phyloP scores from a whole-genome alignment of 2,888 invertebrate genomes.

The Torymus aiolomorphi region DNA sequence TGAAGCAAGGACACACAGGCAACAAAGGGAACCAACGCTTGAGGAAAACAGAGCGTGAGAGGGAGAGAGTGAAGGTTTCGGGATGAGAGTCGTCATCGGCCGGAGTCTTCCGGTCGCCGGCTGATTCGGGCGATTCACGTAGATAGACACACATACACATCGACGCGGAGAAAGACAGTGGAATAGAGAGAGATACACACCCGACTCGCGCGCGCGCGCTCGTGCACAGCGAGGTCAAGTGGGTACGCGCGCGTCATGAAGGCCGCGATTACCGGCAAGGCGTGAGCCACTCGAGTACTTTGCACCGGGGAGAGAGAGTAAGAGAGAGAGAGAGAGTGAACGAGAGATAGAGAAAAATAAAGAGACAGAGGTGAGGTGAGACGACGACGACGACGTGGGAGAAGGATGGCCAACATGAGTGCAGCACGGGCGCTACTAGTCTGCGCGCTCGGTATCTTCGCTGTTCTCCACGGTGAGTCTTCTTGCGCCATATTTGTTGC shows the following conservation, averaged over 20 bases:
- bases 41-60: not conserved
- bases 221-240: too few species aligned
- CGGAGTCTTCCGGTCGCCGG: conserved; percentile 40
- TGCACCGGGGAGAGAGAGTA: not conserved
- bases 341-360: conserved; percentile 15
- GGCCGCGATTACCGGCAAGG: too few species aligned
- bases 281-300: not conserved
- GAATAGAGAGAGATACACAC: too few species aligned
- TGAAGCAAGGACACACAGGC: too few species aligned
- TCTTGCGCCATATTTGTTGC: not conserved
- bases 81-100: conserved; percentile 28
- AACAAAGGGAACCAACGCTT: not conserved
- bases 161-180: too few species aligned
- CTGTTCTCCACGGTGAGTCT: conserved; percentile 69
- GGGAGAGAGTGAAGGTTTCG: conserved; percentile 1
- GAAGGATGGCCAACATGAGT: conserved; percentile 61
- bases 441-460: conserved; percentile 67
- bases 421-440: conserved; percentile 66
- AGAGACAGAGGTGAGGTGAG: too few species aligned
- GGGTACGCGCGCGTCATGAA: too few species aligned
- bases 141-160: not conserved
- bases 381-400: not conserved
- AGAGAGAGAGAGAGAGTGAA: not conserved
- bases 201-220: not conserved
- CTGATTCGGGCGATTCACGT: conserved; percentile 24